Evolutionary conservation across 2,797 vertebrate genomes (phyloP), one percentile per base, ranked within the genome.

Genomic region (Orestias chungarensis): DNA sequence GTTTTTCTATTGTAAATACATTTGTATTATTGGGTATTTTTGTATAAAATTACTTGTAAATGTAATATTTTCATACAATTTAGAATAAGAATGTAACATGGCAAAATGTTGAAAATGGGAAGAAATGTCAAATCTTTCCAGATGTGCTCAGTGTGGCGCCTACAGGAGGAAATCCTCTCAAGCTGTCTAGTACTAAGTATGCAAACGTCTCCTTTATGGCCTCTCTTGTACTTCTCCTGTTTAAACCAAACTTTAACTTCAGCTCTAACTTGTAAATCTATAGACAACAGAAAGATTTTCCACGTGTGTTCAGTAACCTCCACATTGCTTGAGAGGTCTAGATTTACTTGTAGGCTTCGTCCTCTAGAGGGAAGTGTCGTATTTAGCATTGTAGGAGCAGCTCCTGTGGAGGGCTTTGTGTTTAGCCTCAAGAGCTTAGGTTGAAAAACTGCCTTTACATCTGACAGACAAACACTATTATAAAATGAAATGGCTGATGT

Each of bases 291-390:
- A 40, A 25, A 3, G 4, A 38, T 40, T 25, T 40, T 25, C 29
- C 29, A 18, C 3, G 33, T 20, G 8, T 20, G 18, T 31, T 33
- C 54, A 33, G 15, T 33, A 33, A 20, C 18, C 8, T 38, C n/a
- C 3, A 50, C n/a, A n/a, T 25, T 2, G n/a, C n/a, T n/a, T n/a
- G n/a, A n/a, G n/a, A 12, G 20, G 8, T n/a, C 46, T 25, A 42
- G 35, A 4, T 54, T 42, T 43, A 55, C 40, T 68, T 66, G 4
- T 23, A 1, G 1, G 0, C 0, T 73, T 12, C 71, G 29, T 62
- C 76, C 89, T 31, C 77, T 81, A 88, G 92, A 82, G 73, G 82
- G 73, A 78, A 70, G 75, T 86, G 75, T 73, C 78, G 74, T 7
- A 15, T n/a, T 68, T 1, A 1, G 14, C 29, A 74, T 70, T 67